Evolutionary conservation across 2,113 vertebrate species (phyloP).

Genomic region (Dasypus novemcinctus): DNA sequence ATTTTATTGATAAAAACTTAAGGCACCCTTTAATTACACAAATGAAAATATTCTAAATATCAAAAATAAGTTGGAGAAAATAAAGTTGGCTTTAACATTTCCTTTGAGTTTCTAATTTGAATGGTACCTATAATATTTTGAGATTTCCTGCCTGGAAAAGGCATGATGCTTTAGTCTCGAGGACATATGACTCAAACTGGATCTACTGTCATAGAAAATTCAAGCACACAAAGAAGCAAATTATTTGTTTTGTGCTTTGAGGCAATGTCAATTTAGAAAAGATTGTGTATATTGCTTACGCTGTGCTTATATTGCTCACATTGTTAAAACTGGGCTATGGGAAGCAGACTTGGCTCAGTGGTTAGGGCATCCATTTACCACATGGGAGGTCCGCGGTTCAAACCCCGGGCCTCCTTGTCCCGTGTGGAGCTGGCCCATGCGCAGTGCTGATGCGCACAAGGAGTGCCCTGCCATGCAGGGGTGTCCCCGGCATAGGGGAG

Average conservation of each 20-base stretch:
- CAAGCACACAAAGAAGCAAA: not conserved
- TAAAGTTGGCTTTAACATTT: not conserved
- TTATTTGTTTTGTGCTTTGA: not conserved
- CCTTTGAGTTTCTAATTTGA: conserved; percentile 13
- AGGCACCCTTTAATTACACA: not conserved
- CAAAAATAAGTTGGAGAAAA: not conserved
- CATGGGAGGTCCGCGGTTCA: no score
- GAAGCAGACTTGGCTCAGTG: no score
- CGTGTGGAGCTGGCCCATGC: no score
- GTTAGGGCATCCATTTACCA: no score
- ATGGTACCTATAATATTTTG: not conserved
- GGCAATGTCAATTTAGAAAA: not conserved
- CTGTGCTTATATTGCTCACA: not conserved
- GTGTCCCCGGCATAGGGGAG: no score
- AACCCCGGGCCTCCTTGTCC: no score
- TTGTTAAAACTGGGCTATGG: not conserved
- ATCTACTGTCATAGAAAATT: not conserved
- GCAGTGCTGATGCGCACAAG: no score
- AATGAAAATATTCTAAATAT: not conserved
- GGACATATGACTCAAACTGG: not conserved
- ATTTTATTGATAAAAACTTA: conserved; percentile 25
- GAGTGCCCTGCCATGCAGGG: no score
- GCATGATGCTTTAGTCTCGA: not conserved
- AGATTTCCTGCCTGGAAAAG: not conserved
- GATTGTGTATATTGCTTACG: not conserved